phyloP scores from a whole-genome alignment of 2,797 vertebrate species.

The Aotus griseimembra region DNA sequence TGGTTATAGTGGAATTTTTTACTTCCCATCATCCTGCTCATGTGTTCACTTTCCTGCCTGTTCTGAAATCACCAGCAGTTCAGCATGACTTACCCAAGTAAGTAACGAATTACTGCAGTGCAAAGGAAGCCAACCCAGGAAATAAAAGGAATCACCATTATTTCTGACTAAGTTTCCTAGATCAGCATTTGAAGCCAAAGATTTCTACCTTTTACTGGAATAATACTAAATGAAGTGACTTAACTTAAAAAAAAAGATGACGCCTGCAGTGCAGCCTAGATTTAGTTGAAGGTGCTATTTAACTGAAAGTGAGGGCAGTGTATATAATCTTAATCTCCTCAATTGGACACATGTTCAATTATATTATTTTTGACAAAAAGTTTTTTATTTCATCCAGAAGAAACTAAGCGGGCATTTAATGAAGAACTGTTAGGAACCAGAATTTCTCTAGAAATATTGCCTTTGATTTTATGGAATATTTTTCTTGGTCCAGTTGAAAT shows the following conservation, averaged over 20 bases:
- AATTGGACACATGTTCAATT: background rate
- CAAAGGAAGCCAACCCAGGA: background rate
- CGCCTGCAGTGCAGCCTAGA: background rate
- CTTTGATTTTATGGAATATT: background rate
- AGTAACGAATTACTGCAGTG: slow-evolving; percentile 41
- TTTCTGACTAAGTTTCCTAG: slow-evolving; percentile 39
- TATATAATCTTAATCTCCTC: background rate
- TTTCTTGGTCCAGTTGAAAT: background rate
- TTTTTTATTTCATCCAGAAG: background rate
- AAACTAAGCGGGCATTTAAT: background rate
- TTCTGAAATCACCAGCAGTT: slow-evolving; percentile 22
- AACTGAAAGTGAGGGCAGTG: background rate
- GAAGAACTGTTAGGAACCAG: slow-evolving; percentile 2
- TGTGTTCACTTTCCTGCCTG: background rate
- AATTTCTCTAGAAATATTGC: background rate
- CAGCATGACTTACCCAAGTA: slow-evolving; percentile 11
- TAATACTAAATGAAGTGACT: background rate
- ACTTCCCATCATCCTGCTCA: slow-evolving; percentile 23
- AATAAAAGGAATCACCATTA: background rate
- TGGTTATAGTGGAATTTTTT: slow-evolving; percentile 59
- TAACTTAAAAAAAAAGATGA: background rate
- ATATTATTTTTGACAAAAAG: background rate
- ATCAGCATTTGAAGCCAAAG: background rate
- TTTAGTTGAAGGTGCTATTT: background rate
- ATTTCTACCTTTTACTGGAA: background rate